These are phyloP conservation scores for Cheilosia impressa DNA, from an alignment of 2,888 invertebrate genomes.

Conservation along the genomic window DNA sequence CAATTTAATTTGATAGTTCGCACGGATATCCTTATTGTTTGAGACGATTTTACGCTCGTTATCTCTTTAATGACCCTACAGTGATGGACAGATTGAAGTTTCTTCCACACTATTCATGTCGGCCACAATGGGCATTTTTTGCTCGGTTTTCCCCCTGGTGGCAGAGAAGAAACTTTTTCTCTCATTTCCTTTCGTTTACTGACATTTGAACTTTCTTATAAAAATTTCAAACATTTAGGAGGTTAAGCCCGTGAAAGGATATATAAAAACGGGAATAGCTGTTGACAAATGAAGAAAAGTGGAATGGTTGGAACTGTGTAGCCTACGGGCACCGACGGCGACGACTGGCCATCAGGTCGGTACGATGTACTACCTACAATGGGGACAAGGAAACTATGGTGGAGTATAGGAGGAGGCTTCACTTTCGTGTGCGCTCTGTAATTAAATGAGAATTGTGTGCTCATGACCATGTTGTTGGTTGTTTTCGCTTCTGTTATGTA, in stretches of 20 bases:
- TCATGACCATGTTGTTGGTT: slow-evolving; percentile 30
- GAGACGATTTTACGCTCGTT: slow-evolving; percentile 62
- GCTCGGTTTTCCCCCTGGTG: background rate
- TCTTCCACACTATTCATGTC: slow-evolving; percentile 13
- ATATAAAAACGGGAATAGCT: slow-evolving; percentile 15
- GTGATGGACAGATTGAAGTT: slow-evolving; percentile 37
- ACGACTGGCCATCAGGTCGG: slow-evolving; percentile 15
- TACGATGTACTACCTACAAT: slow-evolving; percentile 11
- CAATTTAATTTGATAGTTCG: slow-evolving; percentile 51
- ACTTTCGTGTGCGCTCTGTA: slow-evolving; percentile 25
- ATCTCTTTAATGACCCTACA: slow-evolving; percentile 55
- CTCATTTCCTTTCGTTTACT: slow-evolving; percentile 45
- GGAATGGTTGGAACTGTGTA: background rate
- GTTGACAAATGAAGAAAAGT: slow-evolving; percentile 34
- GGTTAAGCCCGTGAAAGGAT: slow-evolving; percentile 8
- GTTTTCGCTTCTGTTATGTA: slow-evolving; percentile 34
- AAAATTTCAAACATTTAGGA: slow-evolving; percentile 18
- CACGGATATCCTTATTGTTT: slow-evolving; percentile 62
- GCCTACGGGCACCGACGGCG: slow-evolving; percentile 41
- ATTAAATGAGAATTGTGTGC: slow-evolving; percentile 44
- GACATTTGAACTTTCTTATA: slow-evolving; percentile 46
- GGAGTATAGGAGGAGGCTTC: background rate
- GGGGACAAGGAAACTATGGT: slow-evolving; percentile 7
- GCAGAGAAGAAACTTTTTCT: background rate
- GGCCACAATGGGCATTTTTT: slow-evolving; percentile 9